Conservation (phyloP, 2,888 invertebrate species). For the Drosophila mimetica region DNA sequence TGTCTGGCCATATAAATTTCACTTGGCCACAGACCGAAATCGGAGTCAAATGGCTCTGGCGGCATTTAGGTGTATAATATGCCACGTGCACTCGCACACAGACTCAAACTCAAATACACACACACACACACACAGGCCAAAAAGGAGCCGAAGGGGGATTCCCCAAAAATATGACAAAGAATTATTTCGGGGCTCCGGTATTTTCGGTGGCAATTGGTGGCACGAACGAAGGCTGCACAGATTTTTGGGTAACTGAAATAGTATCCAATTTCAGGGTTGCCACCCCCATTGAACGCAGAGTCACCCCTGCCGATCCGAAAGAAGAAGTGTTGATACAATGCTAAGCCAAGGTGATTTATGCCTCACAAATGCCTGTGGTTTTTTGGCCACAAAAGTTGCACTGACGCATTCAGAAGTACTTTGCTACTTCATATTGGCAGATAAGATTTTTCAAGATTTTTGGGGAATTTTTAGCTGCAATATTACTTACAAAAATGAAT, state of each 20-base stretch:
- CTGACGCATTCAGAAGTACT: no score
- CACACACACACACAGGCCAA: neutral
- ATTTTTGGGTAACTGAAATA: constrained; percentile 1
- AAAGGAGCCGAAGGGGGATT: neutral
- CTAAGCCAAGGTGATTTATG: no score
- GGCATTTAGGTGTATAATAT: constrained; percentile 70
- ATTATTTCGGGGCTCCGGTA: constrained; percentile 13
- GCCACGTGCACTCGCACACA: constrained; percentile 47
- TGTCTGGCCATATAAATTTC: constrained; percentile 80
- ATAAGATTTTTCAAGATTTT: no score
- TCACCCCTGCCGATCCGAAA: neutral
- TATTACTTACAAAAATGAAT: no score
- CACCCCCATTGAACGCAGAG: constrained; percentile 4
- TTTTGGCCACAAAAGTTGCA: no score
- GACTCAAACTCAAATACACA: constrained; percentile 2
- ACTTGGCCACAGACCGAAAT: constrained; percentile 78
- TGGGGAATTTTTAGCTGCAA: no score
- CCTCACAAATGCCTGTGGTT: no score
- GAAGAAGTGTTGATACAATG: constrained; percentile 8
- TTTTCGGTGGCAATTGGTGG: constrained; percentile 17
- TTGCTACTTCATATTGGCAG: no score
- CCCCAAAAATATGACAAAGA: constrained; percentile 40
- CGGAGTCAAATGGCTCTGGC: constrained; percentile 76
- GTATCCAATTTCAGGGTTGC: constrained; percentile 20
- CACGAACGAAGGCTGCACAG: constrained; percentile 24